Conservation (phyloP, 53 echinoderm and acorn worm genomes). For the Apostichopus leukothele region DNA sequence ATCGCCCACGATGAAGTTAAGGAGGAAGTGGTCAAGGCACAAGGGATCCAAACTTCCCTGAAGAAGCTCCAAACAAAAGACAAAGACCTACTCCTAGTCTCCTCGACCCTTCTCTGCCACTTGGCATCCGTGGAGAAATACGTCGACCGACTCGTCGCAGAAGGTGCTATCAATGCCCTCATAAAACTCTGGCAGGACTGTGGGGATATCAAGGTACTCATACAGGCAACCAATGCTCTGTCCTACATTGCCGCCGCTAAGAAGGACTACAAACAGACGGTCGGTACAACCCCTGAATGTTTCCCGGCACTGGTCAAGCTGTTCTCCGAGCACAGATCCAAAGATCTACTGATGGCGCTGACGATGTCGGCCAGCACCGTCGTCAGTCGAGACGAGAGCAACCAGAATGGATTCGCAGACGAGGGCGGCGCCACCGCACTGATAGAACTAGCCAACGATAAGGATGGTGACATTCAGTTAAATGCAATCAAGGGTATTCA, state of each 20-base stretch:
- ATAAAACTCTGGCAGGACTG: constrained; percentile 86
- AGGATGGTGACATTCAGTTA: constrained; percentile 70
- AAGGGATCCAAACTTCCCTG: constrained; percentile 70
- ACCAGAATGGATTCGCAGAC: constrained; percentile 85
- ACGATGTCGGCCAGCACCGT: constrained; percentile 76
- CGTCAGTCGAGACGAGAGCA: constrained; percentile 64
- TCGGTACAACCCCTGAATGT: constrained; percentile 71
- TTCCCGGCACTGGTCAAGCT: constrained; percentile 74
- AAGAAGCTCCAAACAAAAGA: constrained; percentile 70
- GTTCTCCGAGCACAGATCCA: constrained; percentile 69
- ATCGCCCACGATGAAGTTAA: constrained; percentile 69
- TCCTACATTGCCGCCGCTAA: constrained; percentile 77
- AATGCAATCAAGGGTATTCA: constrained; percentile 88
- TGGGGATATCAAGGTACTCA: constrained; percentile 71
- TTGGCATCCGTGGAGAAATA: constrained; percentile 67
- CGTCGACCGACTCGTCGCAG: constrained; percentile 62
- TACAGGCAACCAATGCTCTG: constrained; percentile 80
- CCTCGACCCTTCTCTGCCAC: constrained; percentile 77
- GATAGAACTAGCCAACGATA: constrained; percentile 77
- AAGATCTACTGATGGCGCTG: constrained; percentile 73
- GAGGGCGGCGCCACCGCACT: constrained; percentile 87
- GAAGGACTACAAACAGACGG: constrained; percentile 67
- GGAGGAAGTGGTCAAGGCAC: constrained; percentile 83
- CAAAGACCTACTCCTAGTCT: constrained; percentile 69
- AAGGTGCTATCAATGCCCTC: constrained; percentile 71